These are phyloP conservation scores for Alosa alosa DNA, from an alignment of 2,113 vertebrate species.

Conservation along the genomic window DNA sequence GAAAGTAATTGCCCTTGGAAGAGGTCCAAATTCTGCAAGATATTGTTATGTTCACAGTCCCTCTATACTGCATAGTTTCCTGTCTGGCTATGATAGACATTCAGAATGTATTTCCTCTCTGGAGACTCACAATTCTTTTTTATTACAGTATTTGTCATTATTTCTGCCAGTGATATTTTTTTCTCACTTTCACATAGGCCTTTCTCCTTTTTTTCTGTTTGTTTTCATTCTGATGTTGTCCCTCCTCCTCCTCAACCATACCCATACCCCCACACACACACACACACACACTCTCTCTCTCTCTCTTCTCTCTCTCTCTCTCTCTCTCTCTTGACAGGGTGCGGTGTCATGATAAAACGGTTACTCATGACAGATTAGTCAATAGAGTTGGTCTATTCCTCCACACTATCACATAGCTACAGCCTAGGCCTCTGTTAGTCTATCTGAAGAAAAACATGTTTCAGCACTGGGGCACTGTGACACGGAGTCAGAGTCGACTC, in stretches of 20 bases:
- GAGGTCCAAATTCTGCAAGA: not conserved
- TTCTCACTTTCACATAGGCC: not conserved
- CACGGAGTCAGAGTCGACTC: not conserved
- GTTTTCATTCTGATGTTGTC: not conserved
- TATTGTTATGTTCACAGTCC: not conserved
- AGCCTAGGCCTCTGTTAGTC: not conserved
- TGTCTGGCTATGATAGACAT: not conserved
- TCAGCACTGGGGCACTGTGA: not conserved
- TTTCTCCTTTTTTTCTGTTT: not conserved
- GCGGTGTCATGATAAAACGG: conserved; percentile 59
- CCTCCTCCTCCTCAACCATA: not conserved
- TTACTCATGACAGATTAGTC: conserved; percentile 14
- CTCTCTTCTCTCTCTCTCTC: not conserved
- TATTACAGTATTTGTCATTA: not conserved
- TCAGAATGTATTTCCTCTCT: not conserved
- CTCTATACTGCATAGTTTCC: not conserved
- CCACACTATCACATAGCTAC: conserved; percentile 21
- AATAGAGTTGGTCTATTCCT: not conserved
- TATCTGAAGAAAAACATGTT: conserved; percentile 2
- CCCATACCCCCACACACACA: not conserved
- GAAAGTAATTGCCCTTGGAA: not conserved
- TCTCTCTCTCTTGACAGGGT: conserved; percentile 28
- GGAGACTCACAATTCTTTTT: not conserved
- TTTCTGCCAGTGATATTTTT: not conserved
- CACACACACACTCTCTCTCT: not conserved